Evolutionary conservation across 2,113 vertebrate species (phyloP).

Genomic region (Fulica atra): DNA sequence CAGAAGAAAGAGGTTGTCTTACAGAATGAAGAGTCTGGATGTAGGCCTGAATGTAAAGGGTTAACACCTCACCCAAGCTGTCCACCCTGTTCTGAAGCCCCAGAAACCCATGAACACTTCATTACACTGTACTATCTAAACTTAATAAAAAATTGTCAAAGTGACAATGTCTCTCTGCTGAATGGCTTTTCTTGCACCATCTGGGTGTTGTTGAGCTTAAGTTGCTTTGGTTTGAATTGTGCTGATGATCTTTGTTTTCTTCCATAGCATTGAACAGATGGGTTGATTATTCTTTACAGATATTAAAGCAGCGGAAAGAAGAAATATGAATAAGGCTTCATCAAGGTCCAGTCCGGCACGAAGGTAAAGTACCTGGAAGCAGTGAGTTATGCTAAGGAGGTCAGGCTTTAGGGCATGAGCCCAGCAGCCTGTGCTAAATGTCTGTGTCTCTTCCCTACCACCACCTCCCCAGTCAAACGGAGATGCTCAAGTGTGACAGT

Average conservation of each 20-base stretch:
- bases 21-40: constrained; percentile 16
- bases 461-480: constrained; percentile 63
- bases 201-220: constrained; percentile 74
- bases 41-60: neutral
- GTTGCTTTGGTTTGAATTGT: constrained; percentile 81
- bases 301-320: constrained; percentile 99
- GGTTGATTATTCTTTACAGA: constrained; percentile 99
- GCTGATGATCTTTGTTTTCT: constrained; percentile 81
- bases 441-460: constrained; percentile 69
- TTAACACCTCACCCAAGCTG: constrained; percentile 29
- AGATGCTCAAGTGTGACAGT: constrained; percentile 59
- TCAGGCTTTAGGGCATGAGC: constrained; percentile 74
- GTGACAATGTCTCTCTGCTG: constrained; percentile 71
- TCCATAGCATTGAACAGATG: constrained; percentile 95
- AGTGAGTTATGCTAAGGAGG: constrained; percentile 78
- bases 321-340: constrained; percentile 94
- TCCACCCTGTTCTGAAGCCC: constrained; percentile 31
- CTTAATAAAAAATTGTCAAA: constrained; percentile 75
- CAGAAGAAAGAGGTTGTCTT: constrained; percentile 58
- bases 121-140: constrained; percentile 57
- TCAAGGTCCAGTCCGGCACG: constrained; percentile 95
- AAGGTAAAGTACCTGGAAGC: constrained; percentile 96
- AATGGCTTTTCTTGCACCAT: constrained; percentile 76
- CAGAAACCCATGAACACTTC: constrained; percentile 36
- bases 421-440: constrained; percentile 65